A percentile compares a stretch with the other conserved stretches of the same genome.
Conservation (phyloP, 2,113 vertebrate genomes). For the Phylloscopus trochilus region DNA sequence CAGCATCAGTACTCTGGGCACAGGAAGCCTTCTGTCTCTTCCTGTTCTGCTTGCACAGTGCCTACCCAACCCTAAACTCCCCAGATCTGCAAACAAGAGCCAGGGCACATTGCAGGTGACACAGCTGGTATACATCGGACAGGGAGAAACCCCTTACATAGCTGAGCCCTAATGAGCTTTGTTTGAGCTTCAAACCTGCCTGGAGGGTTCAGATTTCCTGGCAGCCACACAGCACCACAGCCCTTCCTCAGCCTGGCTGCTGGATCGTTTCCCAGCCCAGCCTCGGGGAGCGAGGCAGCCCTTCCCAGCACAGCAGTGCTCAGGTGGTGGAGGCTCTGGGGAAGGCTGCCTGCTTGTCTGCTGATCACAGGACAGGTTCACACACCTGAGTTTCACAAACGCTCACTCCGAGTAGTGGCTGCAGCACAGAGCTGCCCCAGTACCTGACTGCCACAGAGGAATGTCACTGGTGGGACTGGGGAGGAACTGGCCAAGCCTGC, state of each 20-base stretch:
- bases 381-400: background rate
- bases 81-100: background rate
- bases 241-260: background rate
- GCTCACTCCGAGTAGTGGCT: accelerated
- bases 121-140: background rate
- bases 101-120: background rate
- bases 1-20: background rate
- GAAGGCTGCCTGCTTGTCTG: background rate
- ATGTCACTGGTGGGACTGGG: background rate
- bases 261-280: background rate
- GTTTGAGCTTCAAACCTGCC: background rate
- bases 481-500: background rate
- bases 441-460: accelerated
- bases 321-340: background rate
- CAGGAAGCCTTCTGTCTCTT: background rate
- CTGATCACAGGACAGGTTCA: background rate
- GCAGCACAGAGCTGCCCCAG: background rate
- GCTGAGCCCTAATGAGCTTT: background rate
- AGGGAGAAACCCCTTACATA: background rate
- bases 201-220: slow-evolving; percentile 12
- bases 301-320: background rate
- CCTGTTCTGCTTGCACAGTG: background rate
- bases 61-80: background rate
- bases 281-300: background rate
- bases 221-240: background rate